A percentile compares a stretch with the other conserved stretches of the same genome.
Evolutionary conservation across 2,113 vertebrate species (phyloP).

Genomic region (Pantherophis guttatus): DNA sequence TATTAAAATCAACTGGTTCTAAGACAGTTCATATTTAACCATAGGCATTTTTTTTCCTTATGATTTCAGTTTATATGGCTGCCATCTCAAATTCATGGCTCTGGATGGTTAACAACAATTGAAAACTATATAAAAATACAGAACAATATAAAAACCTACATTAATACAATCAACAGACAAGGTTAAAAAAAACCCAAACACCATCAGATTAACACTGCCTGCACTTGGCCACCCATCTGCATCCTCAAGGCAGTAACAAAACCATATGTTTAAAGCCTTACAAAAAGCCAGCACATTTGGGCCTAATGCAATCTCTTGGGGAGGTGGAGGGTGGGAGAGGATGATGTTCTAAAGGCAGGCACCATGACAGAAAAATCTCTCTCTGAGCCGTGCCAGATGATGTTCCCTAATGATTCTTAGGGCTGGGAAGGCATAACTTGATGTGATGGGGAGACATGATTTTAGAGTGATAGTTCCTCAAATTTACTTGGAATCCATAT

Average conservation of each 20-base stretch:
- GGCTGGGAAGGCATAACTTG: not conserved
- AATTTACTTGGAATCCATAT: not conserved
- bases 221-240: not conserved
- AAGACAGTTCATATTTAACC: not conserved
- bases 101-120: not conserved
- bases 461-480: not conserved
- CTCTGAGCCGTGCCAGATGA: not conserved
- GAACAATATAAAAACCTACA: not conserved
- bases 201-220: not conserved
- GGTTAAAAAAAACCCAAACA: not conserved
- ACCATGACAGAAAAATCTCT: not conserved
- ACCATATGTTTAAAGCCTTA: not conserved
- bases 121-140: not conserved
- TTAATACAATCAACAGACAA: not conserved
- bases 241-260: not conserved
- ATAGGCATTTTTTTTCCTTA: not conserved
- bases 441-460: not conserved
- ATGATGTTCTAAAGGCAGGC: not conserved
- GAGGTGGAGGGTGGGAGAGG: too few species aligned
- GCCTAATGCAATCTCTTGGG: not conserved
- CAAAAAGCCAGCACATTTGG: not conserved
- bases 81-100: not conserved
- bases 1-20: slow-evolving; percentile 32
- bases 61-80: not conserved
- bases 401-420: not conserved